A percentile compares a stretch with the other conserved stretches of the same genome.
Conservation (phyloP, 2,797 vertebrate species). For the Sebastes vulpes region DNA sequence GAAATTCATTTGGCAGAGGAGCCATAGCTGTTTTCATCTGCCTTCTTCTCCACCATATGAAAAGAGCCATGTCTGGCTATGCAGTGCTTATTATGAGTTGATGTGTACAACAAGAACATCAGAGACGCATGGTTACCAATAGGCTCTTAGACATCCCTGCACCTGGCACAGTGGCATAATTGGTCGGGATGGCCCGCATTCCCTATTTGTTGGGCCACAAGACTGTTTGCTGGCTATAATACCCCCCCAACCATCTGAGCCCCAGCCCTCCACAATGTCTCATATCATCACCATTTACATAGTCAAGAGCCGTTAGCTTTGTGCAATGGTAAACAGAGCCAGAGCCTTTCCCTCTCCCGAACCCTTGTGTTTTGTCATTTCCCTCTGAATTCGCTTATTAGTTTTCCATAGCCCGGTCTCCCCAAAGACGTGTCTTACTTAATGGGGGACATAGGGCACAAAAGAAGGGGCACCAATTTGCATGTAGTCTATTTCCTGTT, state of each 20-base stretch:
- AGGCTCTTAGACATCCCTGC: conserved; percentile 87
- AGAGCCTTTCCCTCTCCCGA: conserved; percentile 77
- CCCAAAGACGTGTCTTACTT: conserved; percentile 65
- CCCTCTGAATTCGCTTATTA: conserved; percentile 77
- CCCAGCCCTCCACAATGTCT: conserved; percentile 84
- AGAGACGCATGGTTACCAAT: conserved; percentile 87
- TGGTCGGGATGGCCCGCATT: conserved; percentile 82
- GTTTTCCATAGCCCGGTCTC: conserved; percentile 71
- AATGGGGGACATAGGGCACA: conserved; percentile 61
- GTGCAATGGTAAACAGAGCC: conserved; percentile 84
- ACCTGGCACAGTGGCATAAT: conserved; percentile 90
- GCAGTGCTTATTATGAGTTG: conserved; percentile 87
- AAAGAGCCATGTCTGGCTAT: conserved; percentile 82
- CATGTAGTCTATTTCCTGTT: conserved; percentile 54
- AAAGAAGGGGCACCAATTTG: conserved; percentile 68
- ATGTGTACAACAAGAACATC: conserved; percentile 88
- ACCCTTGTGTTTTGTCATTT: conserved; percentile 77
- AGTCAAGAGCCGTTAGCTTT: conserved; percentile 90
- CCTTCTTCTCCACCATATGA: conserved; percentile 69
- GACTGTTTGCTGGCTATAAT: conserved; percentile 83
- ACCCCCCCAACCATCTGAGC: conserved; percentile 87
- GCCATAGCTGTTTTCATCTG: conserved; percentile 71
- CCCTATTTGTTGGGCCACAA: conserved; percentile 79
- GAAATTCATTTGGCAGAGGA: conserved; percentile 84
- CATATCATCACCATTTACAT: conserved; percentile 89